Conservation (phyloP, 2,888 invertebrate species). For the Dioctria rufipes region DNA sequence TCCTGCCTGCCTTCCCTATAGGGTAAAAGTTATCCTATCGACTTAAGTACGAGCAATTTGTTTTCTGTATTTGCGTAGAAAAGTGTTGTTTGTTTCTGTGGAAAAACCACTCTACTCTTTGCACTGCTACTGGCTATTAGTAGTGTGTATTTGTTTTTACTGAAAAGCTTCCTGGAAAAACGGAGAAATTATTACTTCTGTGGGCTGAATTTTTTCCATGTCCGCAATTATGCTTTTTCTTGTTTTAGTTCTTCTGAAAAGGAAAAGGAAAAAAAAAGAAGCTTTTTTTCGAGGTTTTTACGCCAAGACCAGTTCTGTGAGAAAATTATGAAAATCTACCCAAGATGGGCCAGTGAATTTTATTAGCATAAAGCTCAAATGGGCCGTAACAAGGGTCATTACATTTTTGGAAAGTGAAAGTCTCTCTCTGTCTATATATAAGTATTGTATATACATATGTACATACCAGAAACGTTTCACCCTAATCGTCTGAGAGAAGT, state of each 20-base stretch:
- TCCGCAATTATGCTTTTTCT: neutral
- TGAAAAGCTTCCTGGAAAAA: neutral
- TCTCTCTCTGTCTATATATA: neutral
- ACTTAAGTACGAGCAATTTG: conserved; percentile 54
- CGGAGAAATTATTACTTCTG: neutral
- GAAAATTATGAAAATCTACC: conserved; percentile 17
- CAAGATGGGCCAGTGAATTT: conserved; percentile 24
- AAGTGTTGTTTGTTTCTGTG: conserved; percentile 47
- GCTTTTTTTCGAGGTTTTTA: conserved; percentile 1
- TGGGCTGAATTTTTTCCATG: neutral
- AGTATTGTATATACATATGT: neutral
- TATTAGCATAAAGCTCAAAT: conserved; percentile 37
- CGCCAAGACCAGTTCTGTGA: neutral
- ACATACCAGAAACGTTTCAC: too few species aligned
- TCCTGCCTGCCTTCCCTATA: conserved; percentile 9
- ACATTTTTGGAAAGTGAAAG: neutral
- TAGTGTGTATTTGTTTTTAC: neutral
- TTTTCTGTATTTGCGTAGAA: conserved; percentile 51
- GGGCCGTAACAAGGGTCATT: conserved; percentile 4
- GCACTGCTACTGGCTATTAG: neutral
- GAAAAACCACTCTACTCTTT: conserved; percentile 6
- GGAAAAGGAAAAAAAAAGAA: conserved; percentile 15
- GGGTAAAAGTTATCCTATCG: conserved; percentile 38
- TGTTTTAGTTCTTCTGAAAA: conserved; percentile 5
- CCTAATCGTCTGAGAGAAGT: too few species aligned